Evolutionary conservation across 2,797 vertebrate species (phyloP), one percentile per base, ranked within the genome.

Genomic region (Falco peregrinus): DNA sequence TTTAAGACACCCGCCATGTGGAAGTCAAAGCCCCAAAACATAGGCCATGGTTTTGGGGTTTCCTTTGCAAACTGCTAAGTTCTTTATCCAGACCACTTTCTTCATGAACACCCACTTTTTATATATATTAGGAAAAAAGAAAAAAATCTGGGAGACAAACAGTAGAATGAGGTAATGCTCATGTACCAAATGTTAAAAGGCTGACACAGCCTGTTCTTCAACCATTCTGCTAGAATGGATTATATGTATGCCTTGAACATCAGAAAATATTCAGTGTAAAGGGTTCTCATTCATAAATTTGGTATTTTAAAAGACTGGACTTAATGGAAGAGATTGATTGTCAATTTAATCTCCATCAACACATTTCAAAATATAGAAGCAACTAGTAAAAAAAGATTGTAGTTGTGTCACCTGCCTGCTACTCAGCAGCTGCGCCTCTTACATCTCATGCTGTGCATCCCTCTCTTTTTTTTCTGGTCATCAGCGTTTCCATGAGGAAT

Each of bases 1-100:
- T 51, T 91, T 69, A 70, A 70, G 26, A 15, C 22, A 83, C 14
- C 3, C 0, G 0, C 8, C 16, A 51, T 10, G 9, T 11, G 31
- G 11, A 91, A 93, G 24, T 59, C 69, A 54, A 85, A 91, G 35
- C 39, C 33, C 48, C 22, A 68, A 81, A 70, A 39, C 5, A 43
- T 2, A 48, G n/a, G 21, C 24, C 76, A 4, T 48, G 43, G 21
- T 57, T 87, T 50, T 5, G 25, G 33, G 16, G 15, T 59, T 91
- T 78, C n/a, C 35, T 91, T 92, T 2, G 2, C 8, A 48, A 88
- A 48, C 6, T 39, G 33, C 37, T 51, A 43, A 16, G 18, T 56
- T 65, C 67, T 85, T 91, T 63, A 76, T 47, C 25, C 45, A 70
- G 39, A 64, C 16, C 9, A 51, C 45, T 91, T 82, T 76, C 54